Evolutionary conservation across 2,797 vertebrate species (phyloP), one percentile per base, ranked within the genome.

Genomic region (Syngnathus rostellatus): DNA sequence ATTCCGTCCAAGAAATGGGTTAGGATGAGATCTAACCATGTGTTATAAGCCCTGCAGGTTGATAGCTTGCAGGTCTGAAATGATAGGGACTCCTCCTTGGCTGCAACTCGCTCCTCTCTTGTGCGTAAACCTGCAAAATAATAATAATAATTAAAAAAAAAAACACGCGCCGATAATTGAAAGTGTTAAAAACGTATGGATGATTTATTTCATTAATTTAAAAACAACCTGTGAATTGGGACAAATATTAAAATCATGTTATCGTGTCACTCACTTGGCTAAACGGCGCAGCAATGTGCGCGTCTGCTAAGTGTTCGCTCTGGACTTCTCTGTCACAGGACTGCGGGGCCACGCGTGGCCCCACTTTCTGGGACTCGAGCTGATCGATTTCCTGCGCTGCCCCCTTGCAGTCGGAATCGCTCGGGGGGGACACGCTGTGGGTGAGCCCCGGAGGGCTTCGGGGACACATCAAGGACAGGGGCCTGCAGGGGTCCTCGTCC

Each of bases 401-500:
- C 62, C 23, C 46, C 14, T 85, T 88, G 60, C 82, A 76, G 58
- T 85, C 88, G 17, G 85, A 82, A 5, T 72, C 78, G 60, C 79
- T 80, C 5, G 82, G 75, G 31, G 85, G 75, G 31, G 85, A 77
- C 19, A 81, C 77, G 8, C 66, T 73, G 66, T 74, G 85, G 25
- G 80, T 59, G 50, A 78, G 46, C 68, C 81, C 71, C 3, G 81
- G 81, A 2, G 89, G 86, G 72, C 86, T 86, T 73, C 80, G 84
- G 2, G 85, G 81, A 80, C 88, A 87, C 69, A 79, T 85, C 16
- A 87, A 84, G 43, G 89, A 77, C 70, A 85, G 83, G 62, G 85
- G 87, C 3, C 87, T 82, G 19, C 86, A 82, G 37, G 92, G 90
- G n/a, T 94, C 94, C 1, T 94, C 94, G 0, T 97, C 95, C 67